Base-by-base conservation (phyloP, 2,888 invertebrate species). In the Perithous albicinctus region DNA sequence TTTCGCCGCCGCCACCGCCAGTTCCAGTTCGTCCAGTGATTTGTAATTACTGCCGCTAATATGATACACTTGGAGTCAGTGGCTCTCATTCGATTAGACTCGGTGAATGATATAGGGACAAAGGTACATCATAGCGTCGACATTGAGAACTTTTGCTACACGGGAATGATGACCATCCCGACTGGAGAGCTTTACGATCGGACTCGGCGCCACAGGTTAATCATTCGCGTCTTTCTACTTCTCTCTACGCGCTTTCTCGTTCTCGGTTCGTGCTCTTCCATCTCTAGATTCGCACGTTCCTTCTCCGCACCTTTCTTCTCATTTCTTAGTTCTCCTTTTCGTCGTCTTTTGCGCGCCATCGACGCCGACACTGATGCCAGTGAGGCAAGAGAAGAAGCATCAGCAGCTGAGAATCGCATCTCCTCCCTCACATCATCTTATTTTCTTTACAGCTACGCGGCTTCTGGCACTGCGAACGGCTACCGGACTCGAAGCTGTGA, bases 191-290 rank as follows among this genome's bases (percentile, higher is more conserved):
- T 89, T 89, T 90, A 89, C 90, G 89, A 89, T 88, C 89, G 76
- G 82, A 73, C 84, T 82, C 89, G 89, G 88, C 89, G 90, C 90
- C 90, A 88, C 84, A 79, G 87, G 88, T 88, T 89, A 89, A 89
- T 90, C 90, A 86, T 89, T 88, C 83, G 84, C 83, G 80, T 85
- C 84, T 81, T 85, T 76, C 84, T 54, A 54, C 79, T 77, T 83
- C 84, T 85, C 84, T 84, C 69, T 43, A 46, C 10, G 38, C 26
- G 38, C 26, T 63, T 78, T 73, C 46, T 38, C 54, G 41, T 48
- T 64, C 26, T 61, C 10, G 26, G 43, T 70, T 70, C 2, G 43
- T 64, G 46, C 72, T 78, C 78, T 74, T 63, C n/a, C 69, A 38
- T 10, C 67, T 10, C 67, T 48, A 32, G 38, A 64, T 41, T 80